Evolutionary conservation across 2,888 invertebrate genomes (phyloP), one percentile per base, ranked within the genome.

Genomic region (Ptycholaimellus sp.): DNA sequence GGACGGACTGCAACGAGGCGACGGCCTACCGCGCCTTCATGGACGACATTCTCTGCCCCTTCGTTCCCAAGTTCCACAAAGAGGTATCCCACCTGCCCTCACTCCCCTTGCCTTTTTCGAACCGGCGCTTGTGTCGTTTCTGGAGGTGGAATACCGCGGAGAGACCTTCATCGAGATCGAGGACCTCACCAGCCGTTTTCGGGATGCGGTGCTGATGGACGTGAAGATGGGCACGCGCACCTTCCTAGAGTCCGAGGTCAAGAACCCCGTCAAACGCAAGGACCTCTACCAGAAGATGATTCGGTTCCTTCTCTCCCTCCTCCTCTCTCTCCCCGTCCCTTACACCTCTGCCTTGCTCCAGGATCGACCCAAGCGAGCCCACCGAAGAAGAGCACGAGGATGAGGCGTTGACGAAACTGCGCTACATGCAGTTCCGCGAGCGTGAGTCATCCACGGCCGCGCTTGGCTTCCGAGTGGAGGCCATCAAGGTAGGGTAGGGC

Each of bases 201-300:
- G 69, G 53, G 78, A 87, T 62, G 85, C 85, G 0, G 75, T n/a
- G n/a, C n/a, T n/a, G n/a, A 87, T 93, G 74, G 93, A 93, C 60
- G 76, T 93, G 42, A 93, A 93, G 66, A 78, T 93, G 72, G 93
- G 93, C 30, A 78, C 77, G 2, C 70, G 65, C 40, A 93, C 90
- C 17, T 93, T 90, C 61, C 68, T 87, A 28, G 90, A 93, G 61
- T 74, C 76, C 2, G 93, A 93, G 66, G 90, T 90, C 29, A 72
- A 72, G 54, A 90, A 87, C 56, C 73, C 72, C 19, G 72, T 71
- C 31, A 73, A 79, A 16, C 70, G 90, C 34, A 56, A 69, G 3
- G 93, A 93, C 63, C 68, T 93, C 25, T 93, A 85, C 60, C 73
- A 80, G 49, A 93, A 93, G 68, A 90, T 93, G 87, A 70, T 87